Percentiles rank a stretch among this genome's conserved stretches.
These are phyloP conservation scores for Pholis gunnellus DNA, from an alignment of 2,113 vertebrate species.

Conservation along the genomic window DNA sequence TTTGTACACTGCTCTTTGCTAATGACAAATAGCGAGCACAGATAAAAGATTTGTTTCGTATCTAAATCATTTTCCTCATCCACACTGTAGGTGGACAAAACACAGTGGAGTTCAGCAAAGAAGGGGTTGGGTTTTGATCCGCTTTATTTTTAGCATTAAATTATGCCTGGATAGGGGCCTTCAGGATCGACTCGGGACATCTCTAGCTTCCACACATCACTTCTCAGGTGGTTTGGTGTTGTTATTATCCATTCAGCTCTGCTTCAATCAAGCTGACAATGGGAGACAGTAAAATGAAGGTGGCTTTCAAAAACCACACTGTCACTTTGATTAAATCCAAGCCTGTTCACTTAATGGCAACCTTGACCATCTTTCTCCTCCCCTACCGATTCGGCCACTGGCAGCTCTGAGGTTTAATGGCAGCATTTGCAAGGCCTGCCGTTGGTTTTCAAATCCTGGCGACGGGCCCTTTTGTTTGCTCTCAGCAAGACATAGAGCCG, in stretches of 20 bases:
- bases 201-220: not conserved
- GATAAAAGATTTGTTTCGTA: not conserved
- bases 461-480: conserved; percentile 43
- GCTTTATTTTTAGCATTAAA: not conserved
- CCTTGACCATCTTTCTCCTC: conserved; percentile 27
- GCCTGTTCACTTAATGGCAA: conserved; percentile 25
- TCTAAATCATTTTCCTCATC: not conserved
- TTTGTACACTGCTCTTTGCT: not conserved
- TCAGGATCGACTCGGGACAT: not conserved
- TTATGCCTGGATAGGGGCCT: not conserved
- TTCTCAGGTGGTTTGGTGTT: not conserved
- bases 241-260: not conserved
- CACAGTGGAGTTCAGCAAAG: not conserved
- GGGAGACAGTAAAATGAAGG: conserved; percentile 37
- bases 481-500: conserved; percentile 40
- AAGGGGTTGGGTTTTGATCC: not conserved
- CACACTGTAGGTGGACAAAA: not conserved
- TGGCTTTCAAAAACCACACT: conserved; percentile 19
- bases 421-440: conserved; percentile 39
- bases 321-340: conserved; percentile 51
- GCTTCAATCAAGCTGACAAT: conserved; percentile 2
- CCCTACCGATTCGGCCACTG: not conserved
- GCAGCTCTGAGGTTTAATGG: conserved; percentile 36
- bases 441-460: conserved; percentile 42
- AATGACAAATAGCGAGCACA: not conserved